Evolutionary conservation across 2,113 vertebrate genomes (phyloP).

Genomic region (Podarcis raffonei): DNA sequence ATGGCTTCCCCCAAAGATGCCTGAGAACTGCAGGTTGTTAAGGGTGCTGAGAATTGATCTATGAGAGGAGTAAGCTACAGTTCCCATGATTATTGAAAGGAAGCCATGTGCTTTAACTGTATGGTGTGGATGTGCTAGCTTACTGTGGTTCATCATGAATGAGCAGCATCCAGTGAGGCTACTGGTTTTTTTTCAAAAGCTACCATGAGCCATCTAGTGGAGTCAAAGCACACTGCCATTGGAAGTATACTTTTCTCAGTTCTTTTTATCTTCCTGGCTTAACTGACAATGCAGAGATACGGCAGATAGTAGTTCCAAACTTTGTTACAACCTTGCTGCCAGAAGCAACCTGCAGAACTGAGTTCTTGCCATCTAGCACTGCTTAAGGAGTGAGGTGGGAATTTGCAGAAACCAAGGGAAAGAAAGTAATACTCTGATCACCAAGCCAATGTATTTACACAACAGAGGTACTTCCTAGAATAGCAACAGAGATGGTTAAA

Average conservation of each 20-base stretch:
- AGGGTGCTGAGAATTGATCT: too few relatives aligned
- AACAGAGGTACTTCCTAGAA: background rate
- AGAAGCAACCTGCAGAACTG: background rate
- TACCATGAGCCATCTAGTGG: slow-evolving; percentile 11
- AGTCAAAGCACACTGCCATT: background rate
- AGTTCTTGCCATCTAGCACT: background rate
- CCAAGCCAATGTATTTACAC: background rate
- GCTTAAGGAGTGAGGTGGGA: background rate
- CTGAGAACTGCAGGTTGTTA: too few relatives aligned
- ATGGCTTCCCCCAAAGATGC: too few relatives aligned
- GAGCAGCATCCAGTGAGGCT: too few relatives aligned
- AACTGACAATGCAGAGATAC: background rate
- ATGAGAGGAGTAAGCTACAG: too few relatives aligned
- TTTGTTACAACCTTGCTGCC: background rate
- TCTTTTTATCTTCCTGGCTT: background rate
- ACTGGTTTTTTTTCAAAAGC: background rate
- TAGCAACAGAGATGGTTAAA: background rate
- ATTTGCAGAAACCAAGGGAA: background rate
- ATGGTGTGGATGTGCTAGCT: too few relatives aligned
- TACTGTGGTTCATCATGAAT: too few relatives aligned
- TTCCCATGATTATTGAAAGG: too few relatives aligned
- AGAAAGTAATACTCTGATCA: background rate
- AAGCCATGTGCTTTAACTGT: too few relatives aligned
- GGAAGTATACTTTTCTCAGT: background rate
- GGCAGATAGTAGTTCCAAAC: background rate